phyloP scores from a whole-genome alignment of 2,888 invertebrate genomes.

The Ormyrus thymus region DNA sequence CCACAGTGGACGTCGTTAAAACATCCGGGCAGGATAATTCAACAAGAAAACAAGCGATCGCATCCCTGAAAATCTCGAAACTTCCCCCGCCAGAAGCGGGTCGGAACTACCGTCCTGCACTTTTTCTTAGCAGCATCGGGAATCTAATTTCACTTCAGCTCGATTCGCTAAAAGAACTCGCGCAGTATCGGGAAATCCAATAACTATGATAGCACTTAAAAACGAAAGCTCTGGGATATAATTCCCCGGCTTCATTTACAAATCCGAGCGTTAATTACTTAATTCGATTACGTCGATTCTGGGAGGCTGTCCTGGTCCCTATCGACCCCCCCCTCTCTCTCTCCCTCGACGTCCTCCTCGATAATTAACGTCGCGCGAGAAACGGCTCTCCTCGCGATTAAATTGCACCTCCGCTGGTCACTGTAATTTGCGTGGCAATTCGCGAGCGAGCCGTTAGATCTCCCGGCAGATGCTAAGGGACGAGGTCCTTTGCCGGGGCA shows the following conservation, averaged over 20 bases:
- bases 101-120: too few species aligned
- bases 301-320: constrained; percentile 7
- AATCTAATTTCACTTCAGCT: constrained; percentile 21
- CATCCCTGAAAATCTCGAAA: too few species aligned
- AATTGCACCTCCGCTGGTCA: constrained; percentile 58
- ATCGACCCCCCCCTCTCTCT: constrained; percentile 33
- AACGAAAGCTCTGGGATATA: constrained; percentile 34
- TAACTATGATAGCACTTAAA: constrained; percentile 43
- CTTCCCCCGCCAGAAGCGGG: too few species aligned
- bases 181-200: constrained; percentile 10
- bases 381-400: constrained; percentile 47
- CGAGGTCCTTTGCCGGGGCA: constrained; percentile 22
- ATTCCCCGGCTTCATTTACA: constrained; percentile 53
- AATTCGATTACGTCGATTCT: constrained; percentile 55
- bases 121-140: neutral
- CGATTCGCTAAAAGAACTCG: neutral
- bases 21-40: too few species aligned
- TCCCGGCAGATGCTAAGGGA: constrained; percentile 18
- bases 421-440: constrained; percentile 63
- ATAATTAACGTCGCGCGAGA: constrained; percentile 52
- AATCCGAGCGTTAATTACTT: constrained; percentile 56
- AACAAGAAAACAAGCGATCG: too few species aligned
- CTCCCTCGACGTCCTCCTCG: constrained; percentile 5
- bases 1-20: too few species aligned
- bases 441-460: constrained; percentile 47